Percentiles rank a stretch among this genome's conserved stretches.
phyloP scores from a whole-genome alignment of 1,140 invertebrate species.

The Rhizoglyphus robini region DNA sequence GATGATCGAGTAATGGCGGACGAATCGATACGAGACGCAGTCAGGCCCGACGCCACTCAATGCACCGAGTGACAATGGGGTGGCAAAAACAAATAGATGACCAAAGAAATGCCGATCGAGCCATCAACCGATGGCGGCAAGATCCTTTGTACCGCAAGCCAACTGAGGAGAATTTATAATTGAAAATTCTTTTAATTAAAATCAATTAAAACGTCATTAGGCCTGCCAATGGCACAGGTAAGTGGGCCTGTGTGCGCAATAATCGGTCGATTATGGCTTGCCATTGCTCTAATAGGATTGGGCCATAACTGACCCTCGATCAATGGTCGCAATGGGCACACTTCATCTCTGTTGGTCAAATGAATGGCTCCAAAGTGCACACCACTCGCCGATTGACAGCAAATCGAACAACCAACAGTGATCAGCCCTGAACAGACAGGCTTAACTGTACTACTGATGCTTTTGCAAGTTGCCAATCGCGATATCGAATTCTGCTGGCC shows the following conservation, averaged over 20 bases:
- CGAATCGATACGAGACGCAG: background rate
- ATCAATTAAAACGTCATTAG: constrained; percentile 13
- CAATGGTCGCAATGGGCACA: no score
- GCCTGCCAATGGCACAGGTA: background rate
- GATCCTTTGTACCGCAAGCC: no score
- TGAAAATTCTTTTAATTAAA: constrained; percentile 6
- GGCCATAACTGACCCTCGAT: background rate
- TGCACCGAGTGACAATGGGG: background rate
- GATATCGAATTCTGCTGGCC: no score
- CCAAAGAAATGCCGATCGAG: background rate
- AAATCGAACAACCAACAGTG: no score
- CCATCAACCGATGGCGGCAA: background rate
- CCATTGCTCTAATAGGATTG: background rate
- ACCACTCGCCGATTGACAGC: no score
- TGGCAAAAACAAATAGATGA: background rate
- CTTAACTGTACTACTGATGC: no score
- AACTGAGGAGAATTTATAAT: background rate
- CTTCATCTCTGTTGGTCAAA: no score
- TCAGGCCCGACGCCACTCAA: background rate
- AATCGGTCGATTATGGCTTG: background rate
- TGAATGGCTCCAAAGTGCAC: no score
- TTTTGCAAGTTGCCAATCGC: no score
- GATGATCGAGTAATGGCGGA: background rate
- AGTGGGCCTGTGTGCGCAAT: background rate
- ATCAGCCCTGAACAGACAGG: no score